These are phyloP conservation scores for Dysidea cf. avara DNA, from an alignment of 37 sponge, comb jelly and placozoan species.

Conservation along the genomic window DNA sequence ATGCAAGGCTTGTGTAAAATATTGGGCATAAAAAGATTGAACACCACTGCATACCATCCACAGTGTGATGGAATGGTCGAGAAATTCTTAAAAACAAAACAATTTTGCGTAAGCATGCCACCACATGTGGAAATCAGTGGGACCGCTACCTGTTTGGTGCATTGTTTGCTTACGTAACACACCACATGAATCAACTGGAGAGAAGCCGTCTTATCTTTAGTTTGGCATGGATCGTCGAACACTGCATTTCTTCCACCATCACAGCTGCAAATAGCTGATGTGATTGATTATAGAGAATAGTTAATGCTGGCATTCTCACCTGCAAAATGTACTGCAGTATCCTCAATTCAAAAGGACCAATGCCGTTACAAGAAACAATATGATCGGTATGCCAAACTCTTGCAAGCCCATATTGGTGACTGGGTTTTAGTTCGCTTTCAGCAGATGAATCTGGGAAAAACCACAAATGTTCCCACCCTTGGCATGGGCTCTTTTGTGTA, in stretches of 20 bases:
- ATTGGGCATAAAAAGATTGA: constrained; percentile 28
- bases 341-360: constrained; percentile 1
- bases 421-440: constrained; percentile 34
- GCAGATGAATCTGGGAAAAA: constrained; percentile 31
- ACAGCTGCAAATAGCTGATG: neutral
- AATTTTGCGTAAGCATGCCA: no score
- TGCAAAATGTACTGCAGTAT: constrained; percentile 12
- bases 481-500: constrained; percentile 40
- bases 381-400: neutral
- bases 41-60: no score
- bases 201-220: constrained; percentile 39
- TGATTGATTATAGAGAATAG: constrained; percentile 21
- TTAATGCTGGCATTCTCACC: constrained; percentile 7
- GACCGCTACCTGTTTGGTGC: constrained; percentile 20
- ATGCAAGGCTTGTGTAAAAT: constrained; percentile 30
- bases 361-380: constrained; percentile 20
- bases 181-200: constrained; percentile 20
- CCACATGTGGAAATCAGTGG: no score
- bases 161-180: constrained; percentile 28
- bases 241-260: constrained; percentile 16
- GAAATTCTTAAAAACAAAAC: no score
- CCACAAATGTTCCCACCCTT: constrained; percentile 30
- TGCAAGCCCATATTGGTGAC: constrained; percentile 13
- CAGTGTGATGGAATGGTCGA: no score
- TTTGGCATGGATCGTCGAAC: constrained; percentile 23